Evolutionary conservation across 2,113 vertebrate species (phyloP).

Genomic region (Caranx ignobilis): DNA sequence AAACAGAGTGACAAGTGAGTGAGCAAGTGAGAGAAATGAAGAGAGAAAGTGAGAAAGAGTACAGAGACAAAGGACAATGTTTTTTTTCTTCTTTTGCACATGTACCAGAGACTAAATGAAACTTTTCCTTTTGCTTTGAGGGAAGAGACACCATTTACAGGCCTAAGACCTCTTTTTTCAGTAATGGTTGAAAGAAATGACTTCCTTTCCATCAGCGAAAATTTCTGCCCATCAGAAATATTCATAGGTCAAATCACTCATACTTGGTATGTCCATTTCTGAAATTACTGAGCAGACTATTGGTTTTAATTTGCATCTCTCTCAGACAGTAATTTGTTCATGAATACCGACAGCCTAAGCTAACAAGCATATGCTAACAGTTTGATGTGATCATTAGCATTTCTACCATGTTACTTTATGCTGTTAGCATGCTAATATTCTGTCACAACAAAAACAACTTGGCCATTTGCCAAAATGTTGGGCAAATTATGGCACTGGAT

Average conservation of each 20-base stretch:
- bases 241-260: constrained; percentile 22
- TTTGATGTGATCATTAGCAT: too few species aligned
- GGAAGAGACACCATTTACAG: constrained; percentile 19
- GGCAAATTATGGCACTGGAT: neutral
- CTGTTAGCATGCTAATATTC: too few species aligned
- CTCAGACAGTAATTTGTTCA: neutral
- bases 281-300: neutral
- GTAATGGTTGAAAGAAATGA: neutral
- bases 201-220: neutral
- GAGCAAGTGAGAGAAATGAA: constrained; percentile 32
- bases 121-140: neutral
- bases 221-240: constrained; percentile 5
- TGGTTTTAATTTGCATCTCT: neutral
- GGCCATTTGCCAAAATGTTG: too few species aligned
- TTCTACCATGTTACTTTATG: too few species aligned
- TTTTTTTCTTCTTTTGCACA: neutral
- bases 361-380: too few species aligned
- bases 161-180: neutral
- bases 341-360: neutral
- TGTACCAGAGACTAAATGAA: neutral
- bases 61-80: neutral
- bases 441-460: too few species aligned
- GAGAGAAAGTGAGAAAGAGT: constrained; percentile 21
- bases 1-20: constrained; percentile 25
- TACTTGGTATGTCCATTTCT: neutral